Percentiles rank a stretch among this genome's conserved stretches.
These are phyloP conservation scores for Drosophila biarmipes DNA, from an alignment of 1,140 invertebrate genomes.

Conservation along the genomic window DNA sequence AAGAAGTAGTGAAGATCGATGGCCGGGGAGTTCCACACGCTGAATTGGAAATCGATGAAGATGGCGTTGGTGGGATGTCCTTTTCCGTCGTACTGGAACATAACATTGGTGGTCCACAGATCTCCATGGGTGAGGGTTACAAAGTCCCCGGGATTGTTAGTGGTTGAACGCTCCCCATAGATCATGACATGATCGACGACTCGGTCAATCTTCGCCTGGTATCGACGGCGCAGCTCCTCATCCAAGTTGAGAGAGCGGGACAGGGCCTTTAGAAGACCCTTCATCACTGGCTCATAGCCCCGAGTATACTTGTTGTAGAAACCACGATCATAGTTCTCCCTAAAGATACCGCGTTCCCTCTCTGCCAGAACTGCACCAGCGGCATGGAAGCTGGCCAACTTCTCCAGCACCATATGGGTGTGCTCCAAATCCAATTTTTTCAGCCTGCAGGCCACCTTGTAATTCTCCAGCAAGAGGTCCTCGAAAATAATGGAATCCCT, in stretches of 20 bases:
- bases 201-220: slow-evolving; percentile 48
- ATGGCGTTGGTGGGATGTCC: slow-evolving; percentile 49
- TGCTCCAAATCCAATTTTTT: slow-evolving; percentile 85
- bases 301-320: slow-evolving; percentile 58
- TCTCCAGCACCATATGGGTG: slow-evolving; percentile 84
- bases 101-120: slow-evolving; percentile 88
- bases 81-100: slow-evolving; percentile 86
- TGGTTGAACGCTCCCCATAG: slow-evolving; percentile 50
- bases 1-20: slow-evolving; percentile 26
- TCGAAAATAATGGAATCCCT: slow-evolving; percentile 63
- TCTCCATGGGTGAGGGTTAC: slow-evolving; percentile 87
- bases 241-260: slow-evolving; percentile 42
- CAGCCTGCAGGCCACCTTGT: slow-evolving; percentile 85
- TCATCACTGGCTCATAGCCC: slow-evolving; percentile 40
- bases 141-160: slow-evolving; percentile 84
- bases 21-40: slow-evolving; percentile 25
- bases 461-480: slow-evolving; percentile 84
- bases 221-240: slow-evolving; percentile 28
- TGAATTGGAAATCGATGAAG: too few species aligned
- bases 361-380: slow-evolving; percentile 45
- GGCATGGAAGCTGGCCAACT: slow-evolving; percentile 86
- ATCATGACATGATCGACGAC: slow-evolving; percentile 53
- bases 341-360: slow-evolving; percentile 32
- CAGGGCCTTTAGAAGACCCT: slow-evolving; percentile 38
- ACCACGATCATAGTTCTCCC: slow-evolving; percentile 54